These are phyloP conservation scores for Leucozona laternaria DNA, from an alignment of 2,888 invertebrate species.

Conservation along the genomic window DNA sequence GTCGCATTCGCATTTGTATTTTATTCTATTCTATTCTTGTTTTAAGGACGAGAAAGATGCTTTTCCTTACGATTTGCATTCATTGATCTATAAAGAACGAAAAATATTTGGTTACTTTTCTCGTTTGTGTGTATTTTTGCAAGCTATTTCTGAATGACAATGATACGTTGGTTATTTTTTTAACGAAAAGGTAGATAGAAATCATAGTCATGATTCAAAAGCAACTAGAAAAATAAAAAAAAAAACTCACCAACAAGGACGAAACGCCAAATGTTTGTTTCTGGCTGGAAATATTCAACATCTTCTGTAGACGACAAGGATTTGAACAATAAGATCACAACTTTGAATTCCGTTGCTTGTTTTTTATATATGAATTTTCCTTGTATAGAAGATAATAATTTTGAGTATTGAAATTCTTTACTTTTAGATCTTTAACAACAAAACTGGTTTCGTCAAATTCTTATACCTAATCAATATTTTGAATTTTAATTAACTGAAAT, in stretches of 20 bases:
- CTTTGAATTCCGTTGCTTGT: not conserved
- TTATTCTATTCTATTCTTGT: not conserved
- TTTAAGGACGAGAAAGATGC: not conserved
- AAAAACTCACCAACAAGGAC: not conserved
- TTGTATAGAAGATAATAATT: not conserved
- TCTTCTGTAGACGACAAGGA: conserved; percentile 13
- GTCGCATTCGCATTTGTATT: not conserved
- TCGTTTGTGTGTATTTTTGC: not conserved
- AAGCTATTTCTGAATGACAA: not conserved
- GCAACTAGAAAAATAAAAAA: not conserved
- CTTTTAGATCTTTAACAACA: not conserved
- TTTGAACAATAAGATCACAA: not conserved
- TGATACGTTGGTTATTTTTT: conserved; percentile 6
- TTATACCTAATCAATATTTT: not conserved
- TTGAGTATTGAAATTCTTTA: not conserved
- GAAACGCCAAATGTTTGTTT: not conserved
- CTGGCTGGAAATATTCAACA: not conserved
- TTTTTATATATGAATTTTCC: not conserved
- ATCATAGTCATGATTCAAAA: not conserved
- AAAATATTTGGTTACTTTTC: conserved; percentile 9
- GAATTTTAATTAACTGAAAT: too few species aligned
- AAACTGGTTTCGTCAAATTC: not conserved
- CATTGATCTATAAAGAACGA: conserved; percentile 11
- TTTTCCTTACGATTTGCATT: conserved; percentile 17
- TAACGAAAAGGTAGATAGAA: not conserved